phyloP scores from a whole-genome alignment of 2,888 invertebrate species.

The Sesia bembeciformis region DNA sequence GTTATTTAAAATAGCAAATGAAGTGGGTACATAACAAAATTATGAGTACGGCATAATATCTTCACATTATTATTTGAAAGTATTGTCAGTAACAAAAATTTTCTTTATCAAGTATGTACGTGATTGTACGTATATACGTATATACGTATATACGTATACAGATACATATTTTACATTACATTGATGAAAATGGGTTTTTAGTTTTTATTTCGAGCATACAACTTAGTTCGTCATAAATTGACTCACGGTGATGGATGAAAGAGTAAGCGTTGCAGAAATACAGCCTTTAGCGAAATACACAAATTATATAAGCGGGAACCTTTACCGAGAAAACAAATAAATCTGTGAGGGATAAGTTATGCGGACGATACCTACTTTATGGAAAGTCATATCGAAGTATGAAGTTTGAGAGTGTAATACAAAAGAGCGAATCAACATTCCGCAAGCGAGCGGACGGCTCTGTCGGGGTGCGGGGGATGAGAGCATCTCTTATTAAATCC shows the following conservation, averaged over 20 bases:
- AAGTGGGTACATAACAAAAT: no score
- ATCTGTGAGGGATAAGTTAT: conserved; percentile 40
- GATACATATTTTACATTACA: no score
- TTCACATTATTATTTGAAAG: no score
- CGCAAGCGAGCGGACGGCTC: conserved; percentile 16
- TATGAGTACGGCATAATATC: no score
- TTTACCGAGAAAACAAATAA: conserved; percentile 23
- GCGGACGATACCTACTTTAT: conserved; percentile 37
- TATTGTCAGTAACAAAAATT: no score
- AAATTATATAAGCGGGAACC: conserved; percentile 8
- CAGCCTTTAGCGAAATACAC: not conserved
- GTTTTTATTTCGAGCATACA: no score
- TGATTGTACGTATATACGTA: no score
- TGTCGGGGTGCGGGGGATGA: conserved; percentile 10
- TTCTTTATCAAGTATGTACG: no score
- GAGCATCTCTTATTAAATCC: conserved; percentile 36
- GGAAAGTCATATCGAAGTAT: conserved; percentile 29
- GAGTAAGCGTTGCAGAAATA: not conserved
- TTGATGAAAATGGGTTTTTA: no score
- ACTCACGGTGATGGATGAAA: not conserved
- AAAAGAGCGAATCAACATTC: conserved; percentile 39
- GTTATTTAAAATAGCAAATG: no score
- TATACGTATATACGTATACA: no score
- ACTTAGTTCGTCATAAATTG: not conserved
- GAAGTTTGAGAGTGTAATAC: conserved; percentile 35